A percentile compares a stretch with the other conserved stretches of the same genome.
These are phyloP conservation scores for Asbolus verrucosus DNA, from an alignment of 1,140 invertebrate genomes.

Conservation along the genomic window DNA sequence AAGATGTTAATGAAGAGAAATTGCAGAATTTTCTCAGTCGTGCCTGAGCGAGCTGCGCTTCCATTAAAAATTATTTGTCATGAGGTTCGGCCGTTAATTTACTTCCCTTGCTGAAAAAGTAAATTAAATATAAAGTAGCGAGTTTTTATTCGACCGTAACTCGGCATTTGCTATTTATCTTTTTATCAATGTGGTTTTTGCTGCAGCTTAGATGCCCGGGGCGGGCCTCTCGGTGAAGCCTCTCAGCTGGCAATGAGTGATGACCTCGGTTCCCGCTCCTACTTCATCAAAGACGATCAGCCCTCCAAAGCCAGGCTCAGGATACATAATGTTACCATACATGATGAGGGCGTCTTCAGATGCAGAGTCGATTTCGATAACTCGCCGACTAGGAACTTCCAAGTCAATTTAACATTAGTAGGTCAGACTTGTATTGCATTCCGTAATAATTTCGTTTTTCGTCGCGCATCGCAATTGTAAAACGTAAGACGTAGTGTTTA, in stretches of 20 bases:
- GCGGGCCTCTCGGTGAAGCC: conserved; percentile 71
- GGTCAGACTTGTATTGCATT: conserved; percentile 70
- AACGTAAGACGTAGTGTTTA: conserved; percentile 45
- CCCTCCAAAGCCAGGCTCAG: conserved; percentile 77
- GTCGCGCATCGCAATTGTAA: too few relatives aligned
- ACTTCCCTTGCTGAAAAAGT: conserved; percentile 17
- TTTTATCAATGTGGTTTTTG: conserved; percentile 46
- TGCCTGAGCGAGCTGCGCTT: neutral
- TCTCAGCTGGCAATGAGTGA: conserved; percentile 81
- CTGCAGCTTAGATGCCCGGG: conserved; percentile 81
- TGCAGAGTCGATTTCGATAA: conserved; percentile 89
- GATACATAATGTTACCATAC: conserved; percentile 77
- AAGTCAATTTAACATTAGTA: conserved; percentile 86
- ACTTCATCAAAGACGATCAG: conserved; percentile 78
- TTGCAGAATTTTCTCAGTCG: neutral
- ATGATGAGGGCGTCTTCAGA: conserved; percentile 83
- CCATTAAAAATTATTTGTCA: conserved; percentile 18
- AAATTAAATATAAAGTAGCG: conserved; percentile 37
- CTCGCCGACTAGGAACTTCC: conserved; percentile 86
- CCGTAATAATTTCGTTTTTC: too few relatives aligned
- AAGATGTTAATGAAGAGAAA: conserved; percentile 33
- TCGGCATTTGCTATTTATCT: conserved; percentile 33
- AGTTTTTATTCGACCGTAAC: conserved; percentile 16
- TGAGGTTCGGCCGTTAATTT: conserved; percentile 6
- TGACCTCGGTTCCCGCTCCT: conserved; percentile 79